Evolutionary conservation across 1,140 invertebrate species (phyloP).

Genomic region (Spodoptera litura): DNA sequence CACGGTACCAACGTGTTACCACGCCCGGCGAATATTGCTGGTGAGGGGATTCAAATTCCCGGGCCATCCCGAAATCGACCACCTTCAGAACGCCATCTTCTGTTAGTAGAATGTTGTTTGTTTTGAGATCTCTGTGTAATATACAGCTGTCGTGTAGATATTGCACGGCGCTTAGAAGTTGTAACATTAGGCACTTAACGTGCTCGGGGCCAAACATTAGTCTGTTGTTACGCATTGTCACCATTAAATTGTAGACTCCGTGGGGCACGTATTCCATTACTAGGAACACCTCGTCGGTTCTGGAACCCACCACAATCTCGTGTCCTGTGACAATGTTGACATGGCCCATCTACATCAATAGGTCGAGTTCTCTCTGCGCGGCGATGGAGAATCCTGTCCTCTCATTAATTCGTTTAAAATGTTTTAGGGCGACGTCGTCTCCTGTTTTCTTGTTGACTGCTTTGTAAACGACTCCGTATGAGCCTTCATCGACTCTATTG

Average conservation of each 20-base stretch:
- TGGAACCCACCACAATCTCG: conserved; percentile 99
- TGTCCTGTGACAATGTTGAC: conserved; percentile 98
- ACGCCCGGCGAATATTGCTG: conserved; percentile 98
- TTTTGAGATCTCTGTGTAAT: conserved; percentile 99
- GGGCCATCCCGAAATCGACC: conserved; percentile 98
- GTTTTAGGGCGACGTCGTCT: no score
- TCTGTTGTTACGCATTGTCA: conserved; percentile 96
- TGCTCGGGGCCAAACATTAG: conserved; percentile 96
- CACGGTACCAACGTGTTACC: conserved; percentile 99
- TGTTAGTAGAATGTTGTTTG: conserved; percentile 98
- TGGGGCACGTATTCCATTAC: no score
- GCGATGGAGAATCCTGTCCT: no score
- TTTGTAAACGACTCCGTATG: no score
- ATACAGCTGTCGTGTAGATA: conserved; percentile 99
- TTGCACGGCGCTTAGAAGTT: conserved; percentile 95
- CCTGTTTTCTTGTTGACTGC: no score
- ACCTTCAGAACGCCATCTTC: conserved; percentile 97
- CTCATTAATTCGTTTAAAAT: no score
- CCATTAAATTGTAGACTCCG: no score
- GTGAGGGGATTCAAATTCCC: conserved; percentile 98
- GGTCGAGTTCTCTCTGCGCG: neutral
- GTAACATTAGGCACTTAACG: conserved; percentile 98
- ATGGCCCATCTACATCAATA: conserved; percentile 91
- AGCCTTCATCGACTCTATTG: no score
- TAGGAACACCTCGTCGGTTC: conserved; percentile 94